A percentile compares a stretch with the other conserved stretches of the same genome.
phyloP scores from a whole-genome alignment of 2,888 invertebrate species.

The Mythimna pallens region DNA sequence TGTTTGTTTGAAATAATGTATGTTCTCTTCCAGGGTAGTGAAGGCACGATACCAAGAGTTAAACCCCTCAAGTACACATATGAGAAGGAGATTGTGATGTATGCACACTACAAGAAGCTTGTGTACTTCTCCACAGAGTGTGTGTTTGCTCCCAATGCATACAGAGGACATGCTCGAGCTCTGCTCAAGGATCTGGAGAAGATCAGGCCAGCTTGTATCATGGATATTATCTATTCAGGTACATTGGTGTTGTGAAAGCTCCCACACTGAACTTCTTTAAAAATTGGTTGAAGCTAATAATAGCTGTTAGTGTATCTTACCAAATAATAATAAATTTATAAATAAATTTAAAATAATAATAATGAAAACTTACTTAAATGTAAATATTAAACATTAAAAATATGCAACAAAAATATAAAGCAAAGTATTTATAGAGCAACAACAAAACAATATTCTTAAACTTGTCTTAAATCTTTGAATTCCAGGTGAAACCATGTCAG shows the following conservation, averaged over 20 bases:
- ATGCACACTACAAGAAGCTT: constrained; percentile 98
- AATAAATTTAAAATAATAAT: no score
- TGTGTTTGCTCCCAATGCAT: constrained; percentile 99
- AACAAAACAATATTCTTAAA: no score
- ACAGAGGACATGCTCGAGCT: constrained; percentile 97
- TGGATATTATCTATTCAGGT: constrained; percentile 98
- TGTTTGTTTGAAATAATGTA: neutral
- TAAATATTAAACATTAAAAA: no score
- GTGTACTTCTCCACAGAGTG: constrained; percentile 99
- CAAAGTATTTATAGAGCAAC: no score
- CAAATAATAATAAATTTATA: no score
- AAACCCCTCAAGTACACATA: constrained; percentile 99
- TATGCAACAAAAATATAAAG: no score
- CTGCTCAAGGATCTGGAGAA: constrained; percentile 98
- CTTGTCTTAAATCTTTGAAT: constrained; percentile 45
- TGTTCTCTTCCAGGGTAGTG: constrained; percentile 91
- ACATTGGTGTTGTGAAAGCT: constrained; percentile 43
- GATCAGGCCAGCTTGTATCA: constrained; percentile 96
- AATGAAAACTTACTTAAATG: no score
- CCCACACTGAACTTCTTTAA: no score
- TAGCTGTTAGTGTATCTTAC: no score
- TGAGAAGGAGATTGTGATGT: constrained; percentile 99
- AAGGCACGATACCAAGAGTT: constrained; percentile 96
- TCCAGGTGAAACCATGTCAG: constrained; percentile 95
- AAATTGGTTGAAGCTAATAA: no score